These are phyloP conservation scores for Theonella swinhoei DNA, from an alignment of 37 sponge, comb jelly and placozoan genomes.

Conservation along the genomic window DNA sequence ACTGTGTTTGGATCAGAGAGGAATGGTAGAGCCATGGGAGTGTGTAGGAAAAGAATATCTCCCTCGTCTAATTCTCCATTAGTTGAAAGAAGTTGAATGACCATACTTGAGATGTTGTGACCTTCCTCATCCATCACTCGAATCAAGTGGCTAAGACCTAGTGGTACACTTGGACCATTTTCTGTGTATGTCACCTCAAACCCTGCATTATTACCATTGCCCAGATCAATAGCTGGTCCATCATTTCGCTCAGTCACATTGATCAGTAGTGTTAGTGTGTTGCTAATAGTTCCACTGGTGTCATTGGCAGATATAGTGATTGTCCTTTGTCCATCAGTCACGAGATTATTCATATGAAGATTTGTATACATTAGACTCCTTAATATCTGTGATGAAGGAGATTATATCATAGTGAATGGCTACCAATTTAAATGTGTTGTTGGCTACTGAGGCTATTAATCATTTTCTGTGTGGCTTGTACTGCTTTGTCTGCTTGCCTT, in stretches of 20 bases:
- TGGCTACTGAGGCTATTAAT: too few relatives aligned
- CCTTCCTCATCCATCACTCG: constrained; percentile 42
- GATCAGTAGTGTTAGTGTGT: not conserved
- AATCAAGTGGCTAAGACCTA: constrained; percentile 9
- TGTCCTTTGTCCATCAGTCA: constrained; percentile 28
- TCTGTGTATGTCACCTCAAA: constrained; percentile 5
- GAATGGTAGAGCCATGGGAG: constrained; percentile 3
- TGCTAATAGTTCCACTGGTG: not conserved
- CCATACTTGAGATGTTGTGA: constrained; percentile 45
- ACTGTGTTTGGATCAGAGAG: not conserved
- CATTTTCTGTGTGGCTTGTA: too few relatives aligned
- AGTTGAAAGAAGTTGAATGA: constrained; percentile 3
- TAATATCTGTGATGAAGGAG: constrained; percentile 26
- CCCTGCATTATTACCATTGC: not conserved
- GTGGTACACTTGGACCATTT: constrained; percentile 5
- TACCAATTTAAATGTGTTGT: too few relatives aligned
- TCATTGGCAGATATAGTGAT: constrained; percentile 17
- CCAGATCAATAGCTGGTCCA: constrained; percentile 16
- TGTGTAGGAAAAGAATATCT: constrained; percentile 26
- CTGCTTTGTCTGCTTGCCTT: too few relatives aligned
- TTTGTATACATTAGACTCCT: constrained; percentile 22
- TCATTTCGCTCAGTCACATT: constrained; percentile 17
- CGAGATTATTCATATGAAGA: constrained; percentile 10
- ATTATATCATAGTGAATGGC: too few relatives aligned
- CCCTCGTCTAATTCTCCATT: constrained; percentile 37